Conservation (phyloP, 2,113 vertebrate species). For the Phoenicopterus ruber region DNA sequence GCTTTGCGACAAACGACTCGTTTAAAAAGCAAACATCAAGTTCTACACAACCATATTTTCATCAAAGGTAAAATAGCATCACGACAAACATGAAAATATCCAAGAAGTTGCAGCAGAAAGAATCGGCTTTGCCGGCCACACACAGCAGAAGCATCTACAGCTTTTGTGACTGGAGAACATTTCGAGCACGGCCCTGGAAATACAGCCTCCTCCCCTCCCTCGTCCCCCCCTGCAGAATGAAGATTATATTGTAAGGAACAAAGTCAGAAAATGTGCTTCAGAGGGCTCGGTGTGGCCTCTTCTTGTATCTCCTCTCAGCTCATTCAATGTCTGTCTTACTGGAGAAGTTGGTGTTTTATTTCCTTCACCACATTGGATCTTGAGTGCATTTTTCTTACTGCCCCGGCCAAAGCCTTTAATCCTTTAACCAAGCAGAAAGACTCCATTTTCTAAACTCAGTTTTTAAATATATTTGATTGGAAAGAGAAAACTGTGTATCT, state of each 20-base stretch:
- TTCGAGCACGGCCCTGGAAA: neutral
- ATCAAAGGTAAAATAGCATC: neutral
- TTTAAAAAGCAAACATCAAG: neutral
- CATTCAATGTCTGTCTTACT: neutral
- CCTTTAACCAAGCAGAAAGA: neutral
- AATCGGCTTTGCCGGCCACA: neutral
- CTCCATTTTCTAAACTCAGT: neutral
- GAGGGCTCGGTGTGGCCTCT: neutral
- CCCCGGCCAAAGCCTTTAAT: rapidly evolving
- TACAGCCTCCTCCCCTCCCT: neutral
- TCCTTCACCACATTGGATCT: neutral
- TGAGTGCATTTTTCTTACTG: neutral
- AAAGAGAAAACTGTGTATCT: neutral
- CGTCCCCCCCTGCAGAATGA: neutral
- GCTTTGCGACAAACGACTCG: neutral
- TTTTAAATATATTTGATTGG: neutral
- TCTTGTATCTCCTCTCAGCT: neutral
- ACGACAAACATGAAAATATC: neutral
- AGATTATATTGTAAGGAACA: neutral
- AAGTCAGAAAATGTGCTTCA: neutral
- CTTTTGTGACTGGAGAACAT: neutral
- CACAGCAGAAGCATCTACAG: neutral
- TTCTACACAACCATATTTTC: neutral
- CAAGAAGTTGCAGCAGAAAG: neutral
- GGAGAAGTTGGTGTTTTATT: neutral